Conservation (phyloP, 2,113 vertebrate species). For the Solenodon paradoxus region DNA sequence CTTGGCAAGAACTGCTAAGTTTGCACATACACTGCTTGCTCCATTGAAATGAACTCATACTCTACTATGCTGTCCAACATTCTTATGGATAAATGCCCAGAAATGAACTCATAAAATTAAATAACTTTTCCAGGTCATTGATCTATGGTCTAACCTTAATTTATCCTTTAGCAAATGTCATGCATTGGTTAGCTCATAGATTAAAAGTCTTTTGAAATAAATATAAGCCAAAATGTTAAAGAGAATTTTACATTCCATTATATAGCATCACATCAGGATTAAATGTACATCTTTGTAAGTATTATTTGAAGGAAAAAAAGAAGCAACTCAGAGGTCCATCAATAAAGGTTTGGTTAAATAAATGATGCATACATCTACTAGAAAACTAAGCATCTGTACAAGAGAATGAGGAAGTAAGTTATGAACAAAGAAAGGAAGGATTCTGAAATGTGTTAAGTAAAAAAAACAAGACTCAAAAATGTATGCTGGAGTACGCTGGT, state of each 20-base stretch:
- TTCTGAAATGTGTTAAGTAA: not conserved
- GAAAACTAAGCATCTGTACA: not conserved
- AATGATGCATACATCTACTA: not conserved
- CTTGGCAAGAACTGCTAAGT: constrained; percentile 21
- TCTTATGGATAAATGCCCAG: constrained; percentile 68
- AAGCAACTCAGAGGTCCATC: not conserved
- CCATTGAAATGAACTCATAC: constrained; percentile 65
- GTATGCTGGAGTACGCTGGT: no score
- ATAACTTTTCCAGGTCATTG: constrained; percentile 48
- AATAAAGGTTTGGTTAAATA: not conserved
- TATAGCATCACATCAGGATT: not conserved
- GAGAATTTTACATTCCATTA: not conserved
- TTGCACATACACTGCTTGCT: constrained; percentile 29
- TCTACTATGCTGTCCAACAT: constrained; percentile 29
- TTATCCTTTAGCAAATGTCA: constrained; percentile 61
- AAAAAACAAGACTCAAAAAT: no score
- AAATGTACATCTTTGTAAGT: not conserved
- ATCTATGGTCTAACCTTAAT: constrained; percentile 52
- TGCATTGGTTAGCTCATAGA: not conserved
- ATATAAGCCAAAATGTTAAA: constrained; percentile 18
- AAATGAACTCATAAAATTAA: constrained; percentile 72
- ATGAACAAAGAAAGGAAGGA: not conserved
- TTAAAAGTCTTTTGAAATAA: constrained; percentile 27
- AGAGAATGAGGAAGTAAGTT: not conserved
- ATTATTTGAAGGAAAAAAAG: not conserved